Base-by-base conservation (phyloP, 2,888 invertebrate genomes). In the Molorchus minor region DNA sequence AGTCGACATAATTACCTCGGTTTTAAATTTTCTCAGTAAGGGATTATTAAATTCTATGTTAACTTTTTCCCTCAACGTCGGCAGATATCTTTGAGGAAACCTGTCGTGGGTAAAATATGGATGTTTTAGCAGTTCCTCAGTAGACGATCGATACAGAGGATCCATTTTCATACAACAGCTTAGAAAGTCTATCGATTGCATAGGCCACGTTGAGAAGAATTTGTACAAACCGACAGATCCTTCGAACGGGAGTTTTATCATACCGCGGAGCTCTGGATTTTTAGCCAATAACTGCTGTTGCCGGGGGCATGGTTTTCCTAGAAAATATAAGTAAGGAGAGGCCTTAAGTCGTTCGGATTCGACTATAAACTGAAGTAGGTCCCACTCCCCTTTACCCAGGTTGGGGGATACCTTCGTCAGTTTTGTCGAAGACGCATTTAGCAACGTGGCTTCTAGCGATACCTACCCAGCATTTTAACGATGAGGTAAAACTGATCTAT, bases 401-500 rank as follows among this genome's bases (percentile, higher is more conserved):
- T 2, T 12, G 8, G 5, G 25, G 3, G n/a, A n/a, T n/a, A n/a
- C n/a, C n/a, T n/a, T n/a, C n/a, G n/a, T n/a, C n/a, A n/a, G n/a
- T n/a, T n/a, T n/a, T n/a, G n/a, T n/a, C n/a, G n/a, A n/a, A n/a
- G n/a, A n/a, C n/a, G n/a, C n/a, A n/a, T n/a, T n/a, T n/a, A n/a
- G n/a, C n/a, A n/a, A n/a, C n/a, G n/a, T n/a, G n/a, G n/a, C n/a
- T n/a, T n/a, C n/a, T n/a, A n/a, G 1, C n/a, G 21, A 30, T 21
- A n/a, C 84, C 81, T 69, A 88, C 93, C 94, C 61, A 94, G 84
- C 74, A 88, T 84, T 80, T 88, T 90, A 33, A 91, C 89, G 63
- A 94, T 94, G 64, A 91, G 86, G 70, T 89, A 92, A 0, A 95
- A 83, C 75, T 94, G 94, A 77, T 95, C 95, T 53, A 94, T 91